Evolutionary conservation across 2,113 vertebrate genomes (phyloP), one percentile per base, ranked within the genome.

Genomic region (Chloroceryle aenea): DNA sequence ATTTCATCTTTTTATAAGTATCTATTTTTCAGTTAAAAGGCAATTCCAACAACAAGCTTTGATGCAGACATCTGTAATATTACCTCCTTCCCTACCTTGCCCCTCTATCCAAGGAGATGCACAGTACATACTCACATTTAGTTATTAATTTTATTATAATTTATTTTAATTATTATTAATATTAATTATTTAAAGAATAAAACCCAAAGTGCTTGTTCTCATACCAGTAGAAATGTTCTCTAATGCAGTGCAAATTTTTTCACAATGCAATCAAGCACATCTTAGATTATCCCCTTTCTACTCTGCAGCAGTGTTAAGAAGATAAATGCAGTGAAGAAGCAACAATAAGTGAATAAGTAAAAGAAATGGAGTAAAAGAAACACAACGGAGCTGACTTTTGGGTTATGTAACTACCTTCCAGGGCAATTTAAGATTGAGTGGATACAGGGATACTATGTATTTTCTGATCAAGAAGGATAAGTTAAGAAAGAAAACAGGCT

Each of bases 211-310:
- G 32, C 27, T 68, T 86, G 30, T 14, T 38, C 43, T 89, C 38
- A 19, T 85, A 94, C 93, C 71, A 82, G 48, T 7, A 75, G 62
- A 71, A 87, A 55, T 25, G 14, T 71, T 71, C 52, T 67, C 84
- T 52, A 90, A 73, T 43, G 64, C 26, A 85, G 63, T 67, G 78
- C 78, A 95, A 95, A 79, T 81, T 88, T 93, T 73, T 56, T 89
- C 71, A 95, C 68, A 74, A 48, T 43, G 26, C 27, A 92, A 68
- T 82, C 82, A 91, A 96, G 40, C 61, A 93, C 63, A 79, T 84
- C 87, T 95, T 82, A 86, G 76, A 81, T 91, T 58, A 93, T 59
- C 36, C 21, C 83, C 85, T 61, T 40, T 32, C 66, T 71, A 8
- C 58, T 86, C 34, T 69, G 62, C 47, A 89, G 21, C 29, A 56